Evolutionary conservation across 2,797 vertebrate genomes (phyloP), one percentile per base, ranked within the genome.

Genomic region (Hippopotamyrus pictus): DNA sequence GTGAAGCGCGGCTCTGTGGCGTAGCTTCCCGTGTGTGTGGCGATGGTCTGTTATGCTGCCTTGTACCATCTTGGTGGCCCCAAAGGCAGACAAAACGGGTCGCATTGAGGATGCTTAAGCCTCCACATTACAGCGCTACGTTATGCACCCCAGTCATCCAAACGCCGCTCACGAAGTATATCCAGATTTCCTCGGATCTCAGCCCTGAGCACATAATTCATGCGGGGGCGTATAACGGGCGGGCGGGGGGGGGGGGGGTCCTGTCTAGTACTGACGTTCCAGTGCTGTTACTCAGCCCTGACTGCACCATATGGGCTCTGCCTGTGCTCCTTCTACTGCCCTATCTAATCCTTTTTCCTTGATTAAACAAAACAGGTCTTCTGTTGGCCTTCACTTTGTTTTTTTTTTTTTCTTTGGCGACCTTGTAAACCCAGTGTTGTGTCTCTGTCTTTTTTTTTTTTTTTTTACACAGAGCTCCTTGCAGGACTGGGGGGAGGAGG

Each of bases 401-500:
- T 2, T 12, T 29, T 62, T 22, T 8, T 62, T 25, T 62, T 25
- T 33, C 12, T 33, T 69, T 33, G 14, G 7, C 8, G 12, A 1
- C 29, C 33, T 59, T 54, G 51, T 29, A 54, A 54, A 29, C 51
- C 50, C 53, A 2, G 17, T 59, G 53, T 86, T 57, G 37, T 89
- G 65, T 87, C 62, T 83, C 41, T 82, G n/a, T 2, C 93, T 87
- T 93, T 91, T 37, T 1, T 93, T 84, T 92, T 92, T 91, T 1
- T 84, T 93, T 91, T 91, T 84, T 88, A 86, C 90, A 91, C 96
- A 99, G 97, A 98, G 95, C 96, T 98, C 97, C 2, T 96, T 97
- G 95, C 97, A 98, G 96, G 97, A 98, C 91, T 96, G 97, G 96
- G 98, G 97, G 92, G 97, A 99, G 96, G 98, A 99, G 95, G 96